Evolutionary conservation across 2,113 vertebrate species (phyloP), one percentile per base, ranked within the genome.

Genomic region (Salvator merianae): DNA sequence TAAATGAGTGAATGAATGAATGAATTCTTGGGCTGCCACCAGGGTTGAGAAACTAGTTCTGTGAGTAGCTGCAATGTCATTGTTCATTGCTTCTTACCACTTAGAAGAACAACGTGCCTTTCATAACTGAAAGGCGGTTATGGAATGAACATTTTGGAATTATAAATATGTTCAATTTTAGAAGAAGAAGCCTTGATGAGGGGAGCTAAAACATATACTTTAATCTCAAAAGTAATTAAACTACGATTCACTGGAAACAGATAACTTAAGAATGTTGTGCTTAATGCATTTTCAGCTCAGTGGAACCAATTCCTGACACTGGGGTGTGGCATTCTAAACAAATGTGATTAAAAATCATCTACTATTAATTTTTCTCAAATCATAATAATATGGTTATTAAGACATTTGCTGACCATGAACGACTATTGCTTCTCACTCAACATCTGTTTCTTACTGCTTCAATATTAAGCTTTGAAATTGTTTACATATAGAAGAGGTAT

Each of bases 71-170:
- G 88, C 76, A 89, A n/a, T 91, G 89, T 89, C 89, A 91, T 71
- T 93, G 86, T 87, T 89, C 92, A 82, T 7, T 89, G 88, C 83
- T 85, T 85, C 84, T 79, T n/a, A 90, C 82, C 88, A 81, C 87
- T 91, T 88, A 79, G 84, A 86, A 91, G 90, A 94, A 94, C 92
- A 95, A 94, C 86, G 90, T 89, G 91, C 84, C 90, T 94, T 95
- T 91, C 89, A 92, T 94, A 93, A 86, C 87, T 89, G 87, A 88
- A 81, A 36, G 53, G 82, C 77, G 85, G 86, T 87, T 92, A 93
- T 93, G 91, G 85, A 87, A 83, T 90, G 88, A 89, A 92, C 70
- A 77, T 87, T 92, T 90, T 92, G 85, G 82, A 90, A 79, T 83
- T 86, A 62, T 38, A 90, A 94, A 94, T 91, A 88, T 85, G 86